A percentile compares a stretch with the other conserved stretches of the same genome.
phyloP scores from a whole-genome alignment of 2,888 invertebrate genomes.

The Chelonus formosanus region DNA sequence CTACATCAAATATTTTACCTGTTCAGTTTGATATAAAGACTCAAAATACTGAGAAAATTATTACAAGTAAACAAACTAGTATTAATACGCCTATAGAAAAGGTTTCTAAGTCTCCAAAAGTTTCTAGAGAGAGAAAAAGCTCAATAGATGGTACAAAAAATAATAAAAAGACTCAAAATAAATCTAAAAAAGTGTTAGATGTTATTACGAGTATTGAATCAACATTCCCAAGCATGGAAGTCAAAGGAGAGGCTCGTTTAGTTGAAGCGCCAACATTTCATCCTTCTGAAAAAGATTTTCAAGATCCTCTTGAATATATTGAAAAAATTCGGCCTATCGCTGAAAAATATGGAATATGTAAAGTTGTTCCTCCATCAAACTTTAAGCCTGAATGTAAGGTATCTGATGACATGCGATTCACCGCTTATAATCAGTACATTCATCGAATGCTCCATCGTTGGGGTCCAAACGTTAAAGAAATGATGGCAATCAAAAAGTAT shows the following conservation, averaged over 20 bases:
- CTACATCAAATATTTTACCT: neutral
- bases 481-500: slow-evolving; percentile 85
- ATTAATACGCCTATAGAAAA: slow-evolving; percentile 42
- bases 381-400: slow-evolving; percentile 86
- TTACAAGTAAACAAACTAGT: neutral
- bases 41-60: slow-evolving; percentile 8
- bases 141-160: slow-evolving; percentile 50
- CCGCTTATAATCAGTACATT: slow-evolving; percentile 89
- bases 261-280: slow-evolving; percentile 82
- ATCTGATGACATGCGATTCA: slow-evolving; percentile 85
- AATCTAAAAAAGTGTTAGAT: slow-evolving; percentile 13
- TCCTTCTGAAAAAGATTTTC: slow-evolving; percentile 84
- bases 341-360: slow-evolving; percentile 85
- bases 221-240: slow-evolving; percentile 50
- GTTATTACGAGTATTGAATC: slow-evolving; percentile 51
- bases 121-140: slow-evolving; percentile 50
- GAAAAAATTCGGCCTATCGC: slow-evolving; percentile 80
- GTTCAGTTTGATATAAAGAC: too few species aligned
- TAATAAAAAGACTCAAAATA: slow-evolving; percentile 46
- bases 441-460: slow-evolving; percentile 87
- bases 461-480: slow-evolving; percentile 87
- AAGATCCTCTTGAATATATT: slow-evolving; percentile 85
- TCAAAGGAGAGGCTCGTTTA: slow-evolving; percentile 66
- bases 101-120: slow-evolving; percentile 48
- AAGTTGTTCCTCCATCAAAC: slow-evolving; percentile 82